phyloP scores from a whole-genome alignment of 2,113 vertebrate genomes.

The Coptodon bakossiorum region DNA sequence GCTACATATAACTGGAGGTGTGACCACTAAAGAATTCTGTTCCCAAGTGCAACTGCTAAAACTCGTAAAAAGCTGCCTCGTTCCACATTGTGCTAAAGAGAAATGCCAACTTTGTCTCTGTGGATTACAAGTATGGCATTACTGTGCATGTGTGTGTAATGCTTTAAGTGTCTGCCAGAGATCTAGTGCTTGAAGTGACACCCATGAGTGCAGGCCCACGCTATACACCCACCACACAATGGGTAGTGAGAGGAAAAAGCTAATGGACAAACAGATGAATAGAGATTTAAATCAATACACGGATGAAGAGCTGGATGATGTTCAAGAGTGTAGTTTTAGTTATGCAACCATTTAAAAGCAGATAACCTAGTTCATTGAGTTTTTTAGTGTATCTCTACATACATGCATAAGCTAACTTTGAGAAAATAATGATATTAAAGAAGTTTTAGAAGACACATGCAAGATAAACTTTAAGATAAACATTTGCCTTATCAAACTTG shows the following conservation, averaged over 20 bases:
- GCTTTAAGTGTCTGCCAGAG: background rate
- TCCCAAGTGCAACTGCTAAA: conserved; percentile 10
- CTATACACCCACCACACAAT: conserved; percentile 23
- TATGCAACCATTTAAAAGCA: conserved; percentile 23
- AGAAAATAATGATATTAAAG: background rate
- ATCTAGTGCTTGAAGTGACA: conserved; percentile 5
- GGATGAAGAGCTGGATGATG: conserved; percentile 1
- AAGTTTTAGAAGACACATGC: background rate
- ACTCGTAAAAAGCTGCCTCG: conserved; percentile 3
- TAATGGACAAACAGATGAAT: conserved; percentile 32
- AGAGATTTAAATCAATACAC: conserved; percentile 17
- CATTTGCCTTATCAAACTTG: background rate
- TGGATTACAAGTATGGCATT: conserved; percentile 12
- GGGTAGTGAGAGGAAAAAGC: conserved; percentile 13
- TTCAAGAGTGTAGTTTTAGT: conserved; percentile 9
- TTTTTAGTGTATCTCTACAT: background rate
- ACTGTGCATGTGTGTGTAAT: background rate
- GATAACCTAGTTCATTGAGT: background rate
- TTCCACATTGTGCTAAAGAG: background rate
- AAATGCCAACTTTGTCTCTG: conserved; percentile 29
- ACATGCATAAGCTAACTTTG: background rate
- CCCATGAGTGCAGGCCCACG: conserved; percentile 24
- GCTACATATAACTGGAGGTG: conserved; percentile 21
- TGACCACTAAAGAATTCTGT: conserved; percentile 12
- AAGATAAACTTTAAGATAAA: background rate